Evolutionary conservation across 1,140 invertebrate genomes (phyloP).

Genomic region (Phymorhynchus buccinoides): DNA sequence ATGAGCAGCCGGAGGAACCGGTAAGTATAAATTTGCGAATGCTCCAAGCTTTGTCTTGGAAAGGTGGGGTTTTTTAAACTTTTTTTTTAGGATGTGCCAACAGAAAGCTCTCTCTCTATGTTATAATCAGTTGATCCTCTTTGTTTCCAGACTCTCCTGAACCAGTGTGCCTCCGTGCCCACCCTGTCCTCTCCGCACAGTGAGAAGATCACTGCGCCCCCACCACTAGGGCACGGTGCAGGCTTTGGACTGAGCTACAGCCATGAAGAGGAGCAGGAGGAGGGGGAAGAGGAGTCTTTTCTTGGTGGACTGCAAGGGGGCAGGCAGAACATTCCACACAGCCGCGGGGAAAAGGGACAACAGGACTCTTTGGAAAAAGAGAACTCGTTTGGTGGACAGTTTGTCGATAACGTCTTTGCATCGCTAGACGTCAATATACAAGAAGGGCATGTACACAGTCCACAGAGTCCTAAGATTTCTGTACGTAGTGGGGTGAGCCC

Average conservation of each 20-base stretch:
- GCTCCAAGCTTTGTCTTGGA: no score
- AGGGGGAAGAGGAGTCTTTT: neutral
- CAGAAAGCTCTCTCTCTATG: no score
- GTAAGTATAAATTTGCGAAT: no score
- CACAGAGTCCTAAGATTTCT: neutral
- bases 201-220: neutral
- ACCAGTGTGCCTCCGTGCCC: neutral
- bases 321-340: no score
- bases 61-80: no score
- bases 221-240: neutral
- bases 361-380: conserved; percentile 6
- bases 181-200: neutral
- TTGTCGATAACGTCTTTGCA: neutral
- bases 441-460: neutral
- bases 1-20: no score
- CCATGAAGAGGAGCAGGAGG: neutral
- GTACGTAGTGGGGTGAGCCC: neutral
- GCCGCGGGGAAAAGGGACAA: neutral
- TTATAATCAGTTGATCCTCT: no score
- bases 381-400: neutral
- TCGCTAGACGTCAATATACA: neutral
- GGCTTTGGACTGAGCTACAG: neutral
- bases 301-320: no score
- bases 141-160: neutral
- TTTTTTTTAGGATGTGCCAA: no score